These are phyloP conservation scores for Metaphire vulgaris DNA, from an alignment of 1,140 invertebrate species.

Conservation along the genomic window DNA sequence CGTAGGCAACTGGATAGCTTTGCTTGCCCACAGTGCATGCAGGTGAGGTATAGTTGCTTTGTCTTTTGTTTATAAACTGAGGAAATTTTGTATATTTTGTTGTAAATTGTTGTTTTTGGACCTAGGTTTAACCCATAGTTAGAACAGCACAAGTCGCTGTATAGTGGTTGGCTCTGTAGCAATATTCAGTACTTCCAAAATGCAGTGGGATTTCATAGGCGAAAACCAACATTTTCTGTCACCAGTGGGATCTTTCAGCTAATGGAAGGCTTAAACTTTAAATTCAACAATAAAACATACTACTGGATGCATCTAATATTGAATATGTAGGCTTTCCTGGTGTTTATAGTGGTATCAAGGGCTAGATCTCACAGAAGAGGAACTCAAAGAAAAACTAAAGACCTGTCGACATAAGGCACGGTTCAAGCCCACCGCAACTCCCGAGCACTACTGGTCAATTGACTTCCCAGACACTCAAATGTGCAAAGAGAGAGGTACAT, in stretches of 20 bases:
- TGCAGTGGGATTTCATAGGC: too few relatives aligned
- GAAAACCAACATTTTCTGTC: too few relatives aligned
- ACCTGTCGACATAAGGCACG: slow-evolving; percentile 44
- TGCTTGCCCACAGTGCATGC: slow-evolving; percentile 41
- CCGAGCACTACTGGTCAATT: slow-evolving; percentile 51
- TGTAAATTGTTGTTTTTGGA: background rate
- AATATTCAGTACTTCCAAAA: too few relatives aligned
- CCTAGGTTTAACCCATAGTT: background rate
- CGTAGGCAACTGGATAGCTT: slow-evolving; percentile 38
- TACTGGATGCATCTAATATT: too few relatives aligned
- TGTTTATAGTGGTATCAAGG: slow-evolving; percentile 43
- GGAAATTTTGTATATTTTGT: background rate
- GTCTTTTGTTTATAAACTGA: background rate
- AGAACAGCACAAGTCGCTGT: background rate
- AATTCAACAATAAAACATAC: too few relatives aligned
- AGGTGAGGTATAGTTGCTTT: slow-evolving; percentile 33
- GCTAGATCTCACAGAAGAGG: slow-evolving; percentile 37
- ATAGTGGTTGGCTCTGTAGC: too few relatives aligned
- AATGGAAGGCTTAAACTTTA: too few relatives aligned
- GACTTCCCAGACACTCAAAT: slow-evolving; percentile 49
- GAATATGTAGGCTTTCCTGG: background rate
- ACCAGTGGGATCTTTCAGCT: too few relatives aligned
- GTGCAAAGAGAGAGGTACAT: slow-evolving; percentile 42
- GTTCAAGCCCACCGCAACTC: slow-evolving; percentile 43
- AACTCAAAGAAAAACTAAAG: slow-evolving; percentile 40